These are phyloP conservation scores for Elephas maximus DNA, from an alignment of 2,113 vertebrate species.

Conservation along the genomic window DNA sequence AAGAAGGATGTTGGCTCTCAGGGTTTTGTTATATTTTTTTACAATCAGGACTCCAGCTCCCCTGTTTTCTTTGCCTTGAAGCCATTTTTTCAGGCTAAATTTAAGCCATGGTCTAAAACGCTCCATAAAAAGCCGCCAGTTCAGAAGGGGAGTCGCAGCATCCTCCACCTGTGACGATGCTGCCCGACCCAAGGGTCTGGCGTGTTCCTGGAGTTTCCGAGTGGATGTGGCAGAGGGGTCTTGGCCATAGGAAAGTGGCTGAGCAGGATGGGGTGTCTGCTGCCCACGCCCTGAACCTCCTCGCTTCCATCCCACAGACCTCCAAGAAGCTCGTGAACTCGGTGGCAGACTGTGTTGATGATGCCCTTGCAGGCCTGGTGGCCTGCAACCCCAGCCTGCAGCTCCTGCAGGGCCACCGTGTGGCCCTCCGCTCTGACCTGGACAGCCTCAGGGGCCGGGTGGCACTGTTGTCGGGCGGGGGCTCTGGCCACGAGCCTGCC, in stretches of 20 bases:
- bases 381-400: conserved; percentile 88
- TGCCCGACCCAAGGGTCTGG: background rate
- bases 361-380: conserved; percentile 92
- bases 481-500: conserved; percentile 97
- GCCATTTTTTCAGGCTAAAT: background rate
- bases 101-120: background rate
- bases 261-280: background rate
- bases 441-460: conserved; percentile 91
- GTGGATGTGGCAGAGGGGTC: no score
- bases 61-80: background rate
- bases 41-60: background rate
- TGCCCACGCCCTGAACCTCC: background rate
- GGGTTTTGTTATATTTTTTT: background rate
- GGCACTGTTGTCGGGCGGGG: conserved; percentile 95
- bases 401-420: conserved; percentile 93
- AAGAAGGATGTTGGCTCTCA: background rate
- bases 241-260: background rate
- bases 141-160: background rate
- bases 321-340: conserved; percentile 94
- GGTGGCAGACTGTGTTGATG: conserved; percentile 91
- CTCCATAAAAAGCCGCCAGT: background rate
- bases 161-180: background rate
- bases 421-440: conserved; percentile 92
- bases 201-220: background rate
- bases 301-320: conserved; percentile 70